Evolutionary conservation across 2,888 invertebrate species (phyloP), one percentile per base, ranked within the genome.

Genomic region (Notodonta ziczac): DNA sequence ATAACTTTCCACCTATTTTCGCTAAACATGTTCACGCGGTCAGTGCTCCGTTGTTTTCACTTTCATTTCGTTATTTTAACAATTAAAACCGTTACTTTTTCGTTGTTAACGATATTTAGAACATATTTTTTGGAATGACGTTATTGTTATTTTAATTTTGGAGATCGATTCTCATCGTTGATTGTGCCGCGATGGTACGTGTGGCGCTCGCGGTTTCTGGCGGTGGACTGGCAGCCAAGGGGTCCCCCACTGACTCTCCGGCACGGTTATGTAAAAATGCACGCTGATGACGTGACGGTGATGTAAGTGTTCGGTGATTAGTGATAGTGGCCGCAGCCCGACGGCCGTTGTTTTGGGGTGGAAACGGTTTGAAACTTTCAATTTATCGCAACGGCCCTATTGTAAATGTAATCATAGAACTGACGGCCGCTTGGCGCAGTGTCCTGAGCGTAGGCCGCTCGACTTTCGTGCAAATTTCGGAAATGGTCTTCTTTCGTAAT

Each of bases 1-100:
- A 93, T 76, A 78, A 94, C 92, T 93, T 93, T 94, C 94, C 93
- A 94, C 83, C 83, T 85, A 83, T 90, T 88, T 84, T 87, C 90
- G 84, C 88, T 86, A 42, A 87, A 88, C 94, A 94, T 94, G 83
- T 89, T 93, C 86, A 56, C 46, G 73, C 90, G 92, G 91, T 91
- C 92, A 91, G 81, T 91, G 91, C 78, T 83, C 90, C 74, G 77
- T 61, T 24, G 79, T 72, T 86, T 87, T 88, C 92, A 93, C 93
- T 93, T 92, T 93, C 93, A 92, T 92, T 85, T 84, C 87, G 79
- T 78, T 69, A 70, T 61, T 60, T 76, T 76, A 73, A 72, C 61
- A 66, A 65, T 65, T 61, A 58, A 63, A 40, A 60, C 58, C 58
- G 60, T 58, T 61, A 50, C 56, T 60, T 65, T 66, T 72, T 70